phyloP scores from a whole-genome alignment of 2,888 invertebrate genomes.

The Allacma fusca region DNA sequence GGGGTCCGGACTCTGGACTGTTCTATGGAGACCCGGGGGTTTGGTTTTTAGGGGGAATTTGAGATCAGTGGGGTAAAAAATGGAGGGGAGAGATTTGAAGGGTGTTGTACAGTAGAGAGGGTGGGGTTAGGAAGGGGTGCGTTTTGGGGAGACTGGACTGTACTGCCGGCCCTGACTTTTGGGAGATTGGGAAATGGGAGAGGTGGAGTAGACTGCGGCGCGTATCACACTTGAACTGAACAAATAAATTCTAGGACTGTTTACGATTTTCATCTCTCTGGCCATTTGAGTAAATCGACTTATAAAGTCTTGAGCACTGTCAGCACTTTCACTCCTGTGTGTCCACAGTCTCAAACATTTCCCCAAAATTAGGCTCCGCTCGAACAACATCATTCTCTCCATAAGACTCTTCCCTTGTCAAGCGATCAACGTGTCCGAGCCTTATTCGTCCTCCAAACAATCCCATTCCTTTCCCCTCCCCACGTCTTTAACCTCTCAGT shows the following conservation, averaged over 20 bases:
- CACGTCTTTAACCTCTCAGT: no score
- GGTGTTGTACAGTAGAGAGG: background rate
- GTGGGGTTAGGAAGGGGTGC: background rate
- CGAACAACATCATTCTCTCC: constrained; percentile 2
- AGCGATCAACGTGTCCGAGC: no score
- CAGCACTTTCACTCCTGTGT: constrained; percentile 38
- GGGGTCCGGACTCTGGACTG: no score
- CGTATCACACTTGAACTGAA: constrained; percentile 34
- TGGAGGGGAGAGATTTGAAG: no score
- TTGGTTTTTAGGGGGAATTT: no score
- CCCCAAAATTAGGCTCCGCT: background rate
- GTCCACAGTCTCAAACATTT: background rate
- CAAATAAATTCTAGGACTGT: constrained; percentile 34
- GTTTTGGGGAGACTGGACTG: no score
- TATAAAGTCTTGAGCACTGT: constrained; percentile 35
- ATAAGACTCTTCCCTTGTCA: background rate
- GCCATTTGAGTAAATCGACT: constrained; percentile 37
- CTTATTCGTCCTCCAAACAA: no score
- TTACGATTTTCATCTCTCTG: constrained; percentile 11
- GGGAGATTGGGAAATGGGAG: background rate
- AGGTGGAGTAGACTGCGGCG: background rate
- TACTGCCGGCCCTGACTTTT: no score
- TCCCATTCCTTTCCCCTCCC: no score
- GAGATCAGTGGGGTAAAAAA: no score
- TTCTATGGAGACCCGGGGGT: no score